Conservation (phyloP, 2,797 vertebrate genomes). For the Emys orbicularis region DNA sequence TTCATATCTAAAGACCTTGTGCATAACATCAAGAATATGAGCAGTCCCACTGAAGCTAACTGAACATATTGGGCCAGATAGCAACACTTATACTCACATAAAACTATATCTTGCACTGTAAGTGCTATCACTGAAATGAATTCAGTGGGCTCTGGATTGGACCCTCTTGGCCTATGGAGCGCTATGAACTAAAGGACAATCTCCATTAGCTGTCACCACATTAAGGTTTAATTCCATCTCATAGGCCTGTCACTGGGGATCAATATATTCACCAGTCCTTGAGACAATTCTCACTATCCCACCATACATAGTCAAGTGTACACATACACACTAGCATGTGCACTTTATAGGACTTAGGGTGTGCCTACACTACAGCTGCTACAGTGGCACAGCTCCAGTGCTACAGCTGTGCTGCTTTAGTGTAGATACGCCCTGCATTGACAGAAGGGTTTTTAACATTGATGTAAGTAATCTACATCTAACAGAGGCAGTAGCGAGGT, state of each 20-base stretch:
- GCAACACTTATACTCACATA: neutral
- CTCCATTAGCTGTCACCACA: neutral
- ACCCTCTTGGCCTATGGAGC: neutral
- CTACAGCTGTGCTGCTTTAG: neutral
- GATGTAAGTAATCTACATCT: neutral
- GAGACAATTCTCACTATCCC: neutral
- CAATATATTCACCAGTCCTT: neutral
- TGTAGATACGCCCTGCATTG: neutral
- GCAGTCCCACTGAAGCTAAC: neutral
- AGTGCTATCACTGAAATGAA: neutral
- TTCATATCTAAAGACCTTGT: neutral
- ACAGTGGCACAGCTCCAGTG: neutral
- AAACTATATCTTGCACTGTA: accelerated
- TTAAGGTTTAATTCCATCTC: too few relatives aligned
- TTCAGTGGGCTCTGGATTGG: neutral
- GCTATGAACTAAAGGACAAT: neutral
- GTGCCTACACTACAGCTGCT: neutral
- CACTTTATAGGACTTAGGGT: neutral
- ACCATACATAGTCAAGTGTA: neutral
- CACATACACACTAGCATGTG: neutral
- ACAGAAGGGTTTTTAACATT: neutral
- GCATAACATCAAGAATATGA: neutral
- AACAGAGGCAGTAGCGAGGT: neutral
- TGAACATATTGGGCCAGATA: neutral
- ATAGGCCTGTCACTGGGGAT: neutral